phyloP scores from a whole-genome alignment of 1,140 invertebrate genomes.

The Trachymyrmex cornetzi region DNA sequence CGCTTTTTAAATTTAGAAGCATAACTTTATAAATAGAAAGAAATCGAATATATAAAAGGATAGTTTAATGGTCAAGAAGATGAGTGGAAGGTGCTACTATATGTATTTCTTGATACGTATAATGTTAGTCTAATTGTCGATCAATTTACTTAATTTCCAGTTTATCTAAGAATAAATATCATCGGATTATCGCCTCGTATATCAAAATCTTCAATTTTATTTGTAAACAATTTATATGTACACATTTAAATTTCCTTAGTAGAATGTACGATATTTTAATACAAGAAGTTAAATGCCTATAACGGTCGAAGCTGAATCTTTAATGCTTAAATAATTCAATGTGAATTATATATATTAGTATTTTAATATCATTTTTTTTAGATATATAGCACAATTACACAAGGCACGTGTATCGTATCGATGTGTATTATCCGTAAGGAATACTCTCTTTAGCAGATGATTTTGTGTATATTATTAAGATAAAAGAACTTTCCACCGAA shows the following conservation, averaged over 20 bases:
- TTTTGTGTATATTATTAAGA: constrained; percentile 15
- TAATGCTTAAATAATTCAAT: too few species aligned
- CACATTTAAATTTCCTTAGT: not conserved
- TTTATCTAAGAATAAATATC: not conserved
- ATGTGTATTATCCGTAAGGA: constrained; percentile 2
- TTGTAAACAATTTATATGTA: not conserved
- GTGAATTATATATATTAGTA: too few species aligned
- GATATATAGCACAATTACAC: not conserved
- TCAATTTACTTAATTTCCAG: not conserved
- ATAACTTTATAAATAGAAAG: not conserved
- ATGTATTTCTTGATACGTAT: constrained; percentile 1
- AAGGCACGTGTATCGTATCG: not conserved
- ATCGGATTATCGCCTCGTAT: not conserved
- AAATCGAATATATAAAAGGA: not conserved
- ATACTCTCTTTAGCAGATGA: not conserved
- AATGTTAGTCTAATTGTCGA: not conserved
- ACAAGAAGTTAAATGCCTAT: too few species aligned
- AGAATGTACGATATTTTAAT: not conserved
- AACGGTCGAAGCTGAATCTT: too few species aligned
- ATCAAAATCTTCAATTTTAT: constrained; percentile 7
- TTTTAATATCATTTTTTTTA: constrained; percentile 3
- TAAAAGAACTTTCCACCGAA: constrained; percentile 14
- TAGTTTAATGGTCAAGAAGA: not conserved
- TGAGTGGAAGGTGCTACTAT: not conserved
- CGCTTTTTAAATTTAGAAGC: constrained; percentile 11